Percentiles rank a stretch among this genome's conserved stretches.
These are phyloP conservation scores for Episyrphus balteatus DNA, from an alignment of 1,140 invertebrate genomes.

Conservation along the genomic window DNA sequence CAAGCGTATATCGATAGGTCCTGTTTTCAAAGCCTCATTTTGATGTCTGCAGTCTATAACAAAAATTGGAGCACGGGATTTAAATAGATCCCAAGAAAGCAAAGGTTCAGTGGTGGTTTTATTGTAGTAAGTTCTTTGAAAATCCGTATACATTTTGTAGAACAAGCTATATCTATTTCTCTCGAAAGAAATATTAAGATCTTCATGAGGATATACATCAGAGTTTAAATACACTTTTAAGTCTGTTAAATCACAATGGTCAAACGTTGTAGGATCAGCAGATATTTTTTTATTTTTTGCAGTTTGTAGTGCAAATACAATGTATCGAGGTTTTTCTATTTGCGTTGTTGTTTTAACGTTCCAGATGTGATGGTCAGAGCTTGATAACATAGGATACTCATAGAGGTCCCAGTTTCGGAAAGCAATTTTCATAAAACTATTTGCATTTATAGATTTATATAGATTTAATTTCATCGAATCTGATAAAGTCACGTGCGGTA, in stretches of 20 bases:
- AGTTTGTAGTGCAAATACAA: constrained; percentile 18
- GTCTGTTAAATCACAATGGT: constrained; percentile 17
- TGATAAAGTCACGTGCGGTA: constrained; percentile 8
- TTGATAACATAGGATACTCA: constrained; percentile 30
- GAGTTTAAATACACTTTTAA: constrained; percentile 21
- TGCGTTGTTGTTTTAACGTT: constrained; percentile 21
- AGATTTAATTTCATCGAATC: too few species aligned
- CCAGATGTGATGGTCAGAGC: constrained; percentile 19
- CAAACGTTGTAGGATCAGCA: constrained; percentile 12
- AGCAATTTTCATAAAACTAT: constrained; percentile 13
- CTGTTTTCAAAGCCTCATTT: too few species aligned
- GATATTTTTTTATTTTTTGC: constrained; percentile 1
- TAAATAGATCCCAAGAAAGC: too few species aligned
- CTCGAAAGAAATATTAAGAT: too few species aligned
- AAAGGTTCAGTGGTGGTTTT: too few species aligned
- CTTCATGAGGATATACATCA: too few species aligned
- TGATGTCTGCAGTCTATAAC: too few species aligned
- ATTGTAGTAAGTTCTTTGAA: too few species aligned
- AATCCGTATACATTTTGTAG: too few species aligned
- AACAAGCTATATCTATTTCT: too few species aligned
- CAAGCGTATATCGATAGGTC: too few species aligned
- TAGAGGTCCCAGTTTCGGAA: constrained; percentile 33
- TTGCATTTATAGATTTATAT: neutral
- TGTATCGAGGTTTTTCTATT: constrained; percentile 22
- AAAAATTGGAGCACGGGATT: too few species aligned